Evolutionary conservation across 2,888 invertebrate genomes (phyloP), one percentile per base, ranked within the genome.

Genomic region (Pristionchus arcanus): DNA sequence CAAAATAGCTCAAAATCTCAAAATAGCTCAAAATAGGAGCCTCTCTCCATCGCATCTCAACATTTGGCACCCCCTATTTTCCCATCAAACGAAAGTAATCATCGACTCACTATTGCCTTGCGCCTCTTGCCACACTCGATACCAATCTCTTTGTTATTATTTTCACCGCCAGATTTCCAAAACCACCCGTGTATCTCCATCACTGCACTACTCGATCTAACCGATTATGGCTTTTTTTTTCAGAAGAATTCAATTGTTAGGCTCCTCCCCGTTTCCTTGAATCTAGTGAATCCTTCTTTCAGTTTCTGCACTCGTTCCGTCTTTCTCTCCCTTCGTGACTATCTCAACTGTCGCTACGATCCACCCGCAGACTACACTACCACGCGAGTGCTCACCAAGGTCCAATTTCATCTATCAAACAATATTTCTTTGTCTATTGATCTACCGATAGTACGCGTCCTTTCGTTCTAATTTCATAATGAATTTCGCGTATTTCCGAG

Each of bases 241-340:
- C 42, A 11, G 42, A 9, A 5, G 11, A 49, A 49, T 49, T 11
- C 9, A 49, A 49, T 49, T 49, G 42, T 1, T 49, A 49, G 42
- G 13, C 42, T 49, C 7, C 42, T 9, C 11, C 42, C 42, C 42
- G 9, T 49, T 49, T 42, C 42, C 42, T 42, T 42, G 42, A 42
- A 42, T 42, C 3, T 42, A 42, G 1, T 2, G 2, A 25, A 25
- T 25, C 25, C 16, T n/a, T 16, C 34, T 77, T 90, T 0, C 85
- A 91, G 91, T 31, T 84, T 93, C 42, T 84, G 92, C 55, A 91
- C 94, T 1, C 63, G 91, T 31, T 92, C 93, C 90, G 92, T 93
- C 28, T 90, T 91, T 49, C 90, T 91, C 55, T 92, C 94, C 21
- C 92, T 93, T 25, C 93, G 95, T 31, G 92, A 93, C 85, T 95